Conservation (phyloP, 2,113 vertebrate species). For the Pardalotus punctatus region DNA sequence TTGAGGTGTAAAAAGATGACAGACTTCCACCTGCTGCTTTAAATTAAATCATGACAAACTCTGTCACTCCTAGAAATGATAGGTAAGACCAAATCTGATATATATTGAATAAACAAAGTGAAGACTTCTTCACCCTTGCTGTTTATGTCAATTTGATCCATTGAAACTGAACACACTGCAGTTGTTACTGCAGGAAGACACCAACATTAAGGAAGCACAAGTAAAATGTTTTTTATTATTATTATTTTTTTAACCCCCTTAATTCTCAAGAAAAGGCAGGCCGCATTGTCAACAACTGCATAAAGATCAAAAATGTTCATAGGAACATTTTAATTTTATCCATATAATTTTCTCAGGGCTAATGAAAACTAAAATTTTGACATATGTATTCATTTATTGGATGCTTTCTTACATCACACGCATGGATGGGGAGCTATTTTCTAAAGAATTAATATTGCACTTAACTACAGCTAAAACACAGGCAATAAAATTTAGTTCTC, state of each 20-base stretch:
- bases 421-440: neutral
- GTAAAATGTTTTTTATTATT: neutral
- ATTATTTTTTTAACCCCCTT: neutral
- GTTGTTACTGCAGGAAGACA: neutral
- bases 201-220: neutral
- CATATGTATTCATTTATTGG: neutral
- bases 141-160: neutral
- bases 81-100: accelerated
- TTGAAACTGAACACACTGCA: neutral
- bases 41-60: neutral
- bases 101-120: neutral
- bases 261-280: neutral
- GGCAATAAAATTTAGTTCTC: neutral
- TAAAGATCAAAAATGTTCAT: neutral
- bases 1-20: neutral
- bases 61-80: neutral
- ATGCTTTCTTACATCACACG: no score
- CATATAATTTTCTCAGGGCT: neutral
- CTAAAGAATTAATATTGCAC: neutral
- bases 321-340: neutral
- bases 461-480: neutral
- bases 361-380: neutral
- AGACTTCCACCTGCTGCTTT: neutral
- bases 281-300: neutral
- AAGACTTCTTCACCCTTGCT: neutral